These are phyloP conservation scores for Crotalus horridus DNA, from an alignment of 2,113 vertebrate species.

Conservation along the genomic window DNA sequence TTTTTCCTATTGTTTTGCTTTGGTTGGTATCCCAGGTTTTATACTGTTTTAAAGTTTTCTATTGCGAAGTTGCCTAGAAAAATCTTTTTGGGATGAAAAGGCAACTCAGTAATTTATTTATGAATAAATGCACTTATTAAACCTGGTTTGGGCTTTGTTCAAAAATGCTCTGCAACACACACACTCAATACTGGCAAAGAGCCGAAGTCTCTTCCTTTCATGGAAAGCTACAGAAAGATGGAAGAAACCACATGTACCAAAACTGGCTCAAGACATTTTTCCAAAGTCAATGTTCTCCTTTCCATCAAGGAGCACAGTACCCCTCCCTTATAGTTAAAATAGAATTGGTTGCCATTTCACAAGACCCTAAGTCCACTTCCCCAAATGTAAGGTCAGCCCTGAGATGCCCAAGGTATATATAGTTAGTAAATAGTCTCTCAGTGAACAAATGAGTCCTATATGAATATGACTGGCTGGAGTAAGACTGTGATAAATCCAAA, in stretches of 20 bases:
- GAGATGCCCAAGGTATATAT: neutral
- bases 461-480: neutral
- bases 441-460: neutral
- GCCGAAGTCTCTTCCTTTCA: constrained; percentile 42
- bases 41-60: neutral
- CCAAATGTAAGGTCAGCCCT: neutral
- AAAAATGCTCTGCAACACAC: constrained; percentile 61
- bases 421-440: neutral
- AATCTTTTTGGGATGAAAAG: neutral
- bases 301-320: neutral
- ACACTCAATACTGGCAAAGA: constrained; percentile 39
- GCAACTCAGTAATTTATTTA: neutral
- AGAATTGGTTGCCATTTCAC: neutral
- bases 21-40: neutral
- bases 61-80: neutral
- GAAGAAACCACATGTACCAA: constrained; percentile 28
- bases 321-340: neutral
- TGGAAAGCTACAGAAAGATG: constrained; percentile 20
- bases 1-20: neutral
- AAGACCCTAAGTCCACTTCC: neutral
- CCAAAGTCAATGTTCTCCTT: neutral
- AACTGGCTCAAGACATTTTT: neutral
- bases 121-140: constrained; percentile 45
- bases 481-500: constrained; percentile 3
- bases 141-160: constrained; percentile 62